Base-by-base conservation (phyloP, 1,140 invertebrate species). In the Cotesia vestalis region DNA sequence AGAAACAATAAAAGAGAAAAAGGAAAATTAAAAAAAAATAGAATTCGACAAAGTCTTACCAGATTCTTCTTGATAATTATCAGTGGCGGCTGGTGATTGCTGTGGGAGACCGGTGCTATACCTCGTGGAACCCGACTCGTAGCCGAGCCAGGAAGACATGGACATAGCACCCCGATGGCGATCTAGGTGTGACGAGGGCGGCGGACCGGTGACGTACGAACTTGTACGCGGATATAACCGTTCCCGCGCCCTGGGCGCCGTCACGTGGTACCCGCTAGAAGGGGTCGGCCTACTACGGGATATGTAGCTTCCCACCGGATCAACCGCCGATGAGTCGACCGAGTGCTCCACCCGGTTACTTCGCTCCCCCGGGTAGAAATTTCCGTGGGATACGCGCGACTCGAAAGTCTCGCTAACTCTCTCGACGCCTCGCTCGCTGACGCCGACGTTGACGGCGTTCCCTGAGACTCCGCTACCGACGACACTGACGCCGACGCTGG, bases 181-280 rank as follows among this genome's bases (percentile, higher is more conserved):
- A 61, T 85, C 84, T 84, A 85, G 68, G 60, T 85, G 84, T 73
- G 84, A 82, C 78, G 83, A 83, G 78, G 84, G 84, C 75, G 83
- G 83, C 78, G 83, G 84, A 61, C 82, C 84, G 72, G 82, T 80
- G 63, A 78, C 78, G 55, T 85, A 85, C 61, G 84, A 79, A 72
- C 78, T 78, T 64, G 83, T 80, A 66, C 84, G 81, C 75, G 83
- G 80, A 53, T 85, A 85, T 12, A 85, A 82, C 82, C 84, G 82
- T 79, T 85, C 84, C 83, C 83, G 84, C 83, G 84, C 81, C 83
- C 83, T 85, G 71, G 79, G 80, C 70, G 84, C 83, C 81, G 84
- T 85, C 84, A 85, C 84, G 84, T 85, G 84, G 71, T 85, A 85
- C 38, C 82, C 78, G 74, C 79, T 75, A 9, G 74, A 60, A 57